phyloP scores from a whole-genome alignment of 2,113 vertebrate species.

The Dendrocopos noguchii region DNA sequence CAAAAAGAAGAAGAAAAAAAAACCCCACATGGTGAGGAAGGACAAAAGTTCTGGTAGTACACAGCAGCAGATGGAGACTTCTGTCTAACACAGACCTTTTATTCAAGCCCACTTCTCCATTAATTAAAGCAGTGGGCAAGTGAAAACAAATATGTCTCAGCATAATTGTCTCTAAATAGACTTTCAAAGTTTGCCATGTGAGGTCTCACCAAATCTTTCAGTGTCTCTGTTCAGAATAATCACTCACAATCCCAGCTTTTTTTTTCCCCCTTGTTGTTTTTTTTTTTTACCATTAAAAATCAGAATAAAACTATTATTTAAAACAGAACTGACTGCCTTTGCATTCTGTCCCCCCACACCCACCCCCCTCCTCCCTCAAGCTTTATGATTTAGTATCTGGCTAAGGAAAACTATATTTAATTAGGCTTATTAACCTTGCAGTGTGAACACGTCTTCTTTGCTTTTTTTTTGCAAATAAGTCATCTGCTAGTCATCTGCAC shows the following conservation, averaged over 20 bases:
- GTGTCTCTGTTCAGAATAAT: constrained; percentile 21
- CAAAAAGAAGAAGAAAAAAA: background rate
- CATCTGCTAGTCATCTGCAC: constrained; percentile 74
- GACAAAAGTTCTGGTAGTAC: constrained; percentile 50
- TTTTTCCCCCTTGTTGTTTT: background rate
- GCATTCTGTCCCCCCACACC: background rate
- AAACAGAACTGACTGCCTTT: constrained; percentile 36
- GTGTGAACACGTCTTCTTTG: constrained; percentile 55
- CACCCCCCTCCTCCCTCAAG: background rate
- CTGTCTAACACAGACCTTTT: constrained; percentile 39
- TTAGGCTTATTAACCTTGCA: constrained; percentile 75
- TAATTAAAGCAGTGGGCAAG: constrained; percentile 55
- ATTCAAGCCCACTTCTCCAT: constrained; percentile 39
- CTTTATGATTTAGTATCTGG: constrained; percentile 66
- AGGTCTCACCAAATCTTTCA: constrained; percentile 36
- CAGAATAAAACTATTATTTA: constrained; percentile 42
- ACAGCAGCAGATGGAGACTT: constrained; percentile 64
- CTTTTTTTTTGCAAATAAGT: constrained; percentile 66
- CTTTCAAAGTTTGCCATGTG: constrained; percentile 14
- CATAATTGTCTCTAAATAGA: constrained; percentile 32
- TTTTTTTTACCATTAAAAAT: background rate
- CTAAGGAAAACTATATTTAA: constrained; percentile 70
- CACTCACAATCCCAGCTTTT: background rate
- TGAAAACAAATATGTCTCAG: constrained; percentile 53
- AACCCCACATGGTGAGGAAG: background rate